Evolutionary conservation across 1,140 invertebrate species (phyloP), one percentile per base, ranked within the genome.

Genomic region (Lanistes nyassanus): DNA sequence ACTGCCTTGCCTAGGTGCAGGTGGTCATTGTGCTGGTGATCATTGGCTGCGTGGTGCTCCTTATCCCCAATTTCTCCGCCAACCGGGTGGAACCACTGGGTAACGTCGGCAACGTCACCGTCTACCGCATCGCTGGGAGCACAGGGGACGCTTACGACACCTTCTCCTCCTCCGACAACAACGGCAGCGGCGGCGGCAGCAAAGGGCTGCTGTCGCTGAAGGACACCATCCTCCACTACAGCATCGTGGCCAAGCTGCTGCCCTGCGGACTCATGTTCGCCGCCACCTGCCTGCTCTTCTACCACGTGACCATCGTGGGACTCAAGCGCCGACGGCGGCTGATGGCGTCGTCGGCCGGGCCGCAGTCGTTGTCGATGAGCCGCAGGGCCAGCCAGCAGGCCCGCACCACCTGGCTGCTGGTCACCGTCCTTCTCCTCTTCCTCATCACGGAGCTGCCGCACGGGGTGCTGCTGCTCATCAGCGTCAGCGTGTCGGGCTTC

Each of bases 391-490:
- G 72, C 11, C 77, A 81, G 60, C 42, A 47, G 42, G 64, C 96
- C 83, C 92, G 96, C 77, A 98, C 97, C 4, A 85, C 86, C 1
- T 77, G 82, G 0, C 85, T 87, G 82, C 76, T 89, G 2, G 72
- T 86, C 36, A 80, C 82, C 13, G 84, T 88, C 39, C 85, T 86
- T 23, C 86, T 96, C 0, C 91, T 97, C 5, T 98, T 97, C 81
- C 91, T 97, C 9, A 90, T 96, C 1, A 96, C 95, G 0, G 96
- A 97, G 88, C 92, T 97, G 51, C 96, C 96, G 0, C 86, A 92
- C 62, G 90, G 88, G 3, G 82, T 93, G 47, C 60, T 89, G 23
- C 75, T 84, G 23, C 65, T 89, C 26, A 70, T 88, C 13, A 82
- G 81, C n/a, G 81, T 86, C 3, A 81, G 82, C 56, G 78, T 79